These are phyloP conservation scores for Eonycteris spelaea DNA, from an alignment of 2,113 vertebrate genomes.

Conservation along the genomic window DNA sequence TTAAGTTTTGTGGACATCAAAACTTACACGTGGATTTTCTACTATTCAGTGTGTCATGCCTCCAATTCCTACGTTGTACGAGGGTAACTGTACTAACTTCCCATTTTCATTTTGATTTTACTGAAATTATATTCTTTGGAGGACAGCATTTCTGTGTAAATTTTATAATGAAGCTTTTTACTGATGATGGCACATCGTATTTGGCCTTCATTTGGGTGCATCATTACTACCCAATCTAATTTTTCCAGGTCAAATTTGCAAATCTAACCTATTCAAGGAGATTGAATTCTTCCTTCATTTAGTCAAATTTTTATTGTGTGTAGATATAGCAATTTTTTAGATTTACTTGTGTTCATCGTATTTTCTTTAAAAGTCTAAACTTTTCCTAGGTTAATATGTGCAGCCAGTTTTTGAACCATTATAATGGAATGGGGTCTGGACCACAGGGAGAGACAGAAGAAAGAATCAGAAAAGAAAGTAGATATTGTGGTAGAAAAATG, in stretches of 20 bases:
- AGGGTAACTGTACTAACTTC: not conserved
- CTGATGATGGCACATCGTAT: not conserved
- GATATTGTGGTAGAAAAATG: not conserved
- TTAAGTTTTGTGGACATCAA: not conserved
- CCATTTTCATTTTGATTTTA: not conserved
- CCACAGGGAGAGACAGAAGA: not conserved
- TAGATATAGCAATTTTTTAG: not conserved
- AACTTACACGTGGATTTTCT: not conserved
- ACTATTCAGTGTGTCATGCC: no score
- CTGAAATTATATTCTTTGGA: not conserved
- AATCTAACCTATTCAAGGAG: not conserved
- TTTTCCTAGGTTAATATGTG: not conserved
- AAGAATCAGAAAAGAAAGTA: not conserved
- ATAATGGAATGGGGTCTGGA: not conserved
- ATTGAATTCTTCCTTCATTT: not conserved
- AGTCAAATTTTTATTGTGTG: not conserved
- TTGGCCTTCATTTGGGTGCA: not conserved
- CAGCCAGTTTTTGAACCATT: not conserved
- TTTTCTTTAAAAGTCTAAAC: not conserved
- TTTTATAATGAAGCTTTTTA: not conserved
- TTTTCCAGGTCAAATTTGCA: not conserved
- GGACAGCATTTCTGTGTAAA: not conserved
- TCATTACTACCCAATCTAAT: not conserved
- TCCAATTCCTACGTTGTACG: not conserved
- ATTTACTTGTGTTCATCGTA: not conserved